Evolutionary conservation across 2,888 invertebrate genomes (phyloP), one percentile per base, ranked within the genome.

Genomic region (Pantelozetes paolii): DNA sequence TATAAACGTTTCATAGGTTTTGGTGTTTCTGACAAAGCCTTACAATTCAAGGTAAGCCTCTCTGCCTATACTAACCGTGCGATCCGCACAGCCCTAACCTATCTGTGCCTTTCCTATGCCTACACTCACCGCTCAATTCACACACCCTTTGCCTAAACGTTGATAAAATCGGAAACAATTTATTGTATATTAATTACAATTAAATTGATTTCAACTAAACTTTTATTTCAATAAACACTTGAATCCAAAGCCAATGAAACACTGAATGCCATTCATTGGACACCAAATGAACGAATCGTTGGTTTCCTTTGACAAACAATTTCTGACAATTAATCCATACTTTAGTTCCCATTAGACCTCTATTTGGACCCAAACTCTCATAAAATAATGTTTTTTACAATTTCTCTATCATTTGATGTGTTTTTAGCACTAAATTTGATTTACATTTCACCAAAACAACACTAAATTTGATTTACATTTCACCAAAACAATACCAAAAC

Each of bases 41-140:
- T 32, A n/a, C 30, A 62, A 62, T 62, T 62, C 62, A 62, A 62
- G 62, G 62, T 62, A 62, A 62, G 62, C 62, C 5, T 36, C 18
- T 32, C 9, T 20, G 32, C 62, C 62, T 36, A 30, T 59, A 32
- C 59, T 50, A n/a, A 9, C 6, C 18, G 50, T 18, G 18, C 54
- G 3, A 23, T 54, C 54, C 9, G 23, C 9, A 54, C 23, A 45
- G 45, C 15, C 45, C 11, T 45, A 45, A n/a, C n/a, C n/a, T n/a
- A n/a, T n/a, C 15, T 45, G 15, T 45, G 18, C 45, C 18, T 45
- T 15, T 54, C 23, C 20, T 23, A 54, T 54, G 28, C 50, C 36
- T 36, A 36, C 36, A 8, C n/a, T n/a, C 5, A 8, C 6, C 36
- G 11, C 36, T 36, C 36, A n/a, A n/a, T n/a, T n/a, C n/a, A n/a